Evolutionary conservation across 2,888 invertebrate genomes (phyloP), one percentile per base, ranked within the genome.

Genomic region (Macropis europaea): DNA sequence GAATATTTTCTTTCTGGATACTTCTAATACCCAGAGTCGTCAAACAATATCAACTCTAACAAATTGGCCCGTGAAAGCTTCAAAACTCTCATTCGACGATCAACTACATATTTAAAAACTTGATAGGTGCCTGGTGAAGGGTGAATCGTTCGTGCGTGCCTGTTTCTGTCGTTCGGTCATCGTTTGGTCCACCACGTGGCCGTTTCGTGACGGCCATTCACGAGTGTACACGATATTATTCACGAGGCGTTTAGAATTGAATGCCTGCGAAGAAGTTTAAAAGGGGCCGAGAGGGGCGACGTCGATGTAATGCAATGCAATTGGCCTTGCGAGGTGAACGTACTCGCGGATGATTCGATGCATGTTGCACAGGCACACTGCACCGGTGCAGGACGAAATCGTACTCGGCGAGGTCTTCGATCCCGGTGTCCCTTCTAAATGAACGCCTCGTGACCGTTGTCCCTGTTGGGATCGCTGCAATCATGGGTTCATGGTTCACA

Each of bases 281-380:
- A 71, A 72, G 62, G 43, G 75, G 60, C 61, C 53, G 60, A 34
- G 76, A 57, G 73, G 73, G 79, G 70, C 63, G 67, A 69, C 75
- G 71, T 56, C 76, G 73, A 76, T 77, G 75, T 76, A 77, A 74
- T 80, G 76, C 75, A 68, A 77, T 71, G 80, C 80, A 80, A 80
- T 80, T 80, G 80, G 80, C 80, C 80, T 80, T 80, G 77, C 76
- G 84, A 85, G 84, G 84, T 85, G 84, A 85, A 84, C 77, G 84
- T 71, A 83, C 84, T 82, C 82, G 68, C 75, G 66, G 66, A 82
- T 79, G 82, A 83, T 84, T 79, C 79, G 77, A 76, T 50, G 76
- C 72, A 72, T 79, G 68, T 63, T 68, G 67, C 60, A 66, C 72
- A 36, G 52, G 30, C 62, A 54, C 47, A 54, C 47, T 40, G 48